Evolutionary conservation across 2,888 invertebrate genomes (phyloP).

Genomic region (Artemia sp.): DNA sequence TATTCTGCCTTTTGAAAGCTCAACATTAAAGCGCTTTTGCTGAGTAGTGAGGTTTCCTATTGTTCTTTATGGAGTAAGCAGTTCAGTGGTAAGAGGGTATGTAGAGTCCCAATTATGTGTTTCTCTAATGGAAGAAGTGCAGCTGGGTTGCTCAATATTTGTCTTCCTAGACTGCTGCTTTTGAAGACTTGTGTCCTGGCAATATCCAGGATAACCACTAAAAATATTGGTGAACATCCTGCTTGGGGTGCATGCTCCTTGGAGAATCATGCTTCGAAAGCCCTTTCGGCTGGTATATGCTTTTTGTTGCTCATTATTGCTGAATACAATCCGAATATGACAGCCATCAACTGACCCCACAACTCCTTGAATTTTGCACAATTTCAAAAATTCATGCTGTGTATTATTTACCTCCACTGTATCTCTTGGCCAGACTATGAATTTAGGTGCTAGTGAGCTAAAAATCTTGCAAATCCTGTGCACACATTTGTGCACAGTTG

Average conservation of each 20-base stretch:
- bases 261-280: conserved; percentile 20
- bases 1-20: conserved; percentile 15
- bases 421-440: not conserved
- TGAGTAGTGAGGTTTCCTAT: conserved; percentile 21
- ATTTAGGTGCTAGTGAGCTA: not conserved
- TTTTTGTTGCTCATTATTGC: not conserved
- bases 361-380: not conserved
- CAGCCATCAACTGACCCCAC: conserved; percentile 18
- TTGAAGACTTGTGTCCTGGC: conserved; percentile 25
- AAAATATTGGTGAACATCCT: conserved; percentile 23
- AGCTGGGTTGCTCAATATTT: not conserved
- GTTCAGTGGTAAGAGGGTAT: conserved; percentile 21
- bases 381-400: not conserved
- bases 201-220: conserved; percentile 25
- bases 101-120: conserved; percentile 23
- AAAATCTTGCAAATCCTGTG: not conserved
- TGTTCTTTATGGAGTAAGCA: conserved; percentile 23
- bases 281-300: conserved; percentile 21
- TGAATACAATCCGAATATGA: conserved; percentile 18
- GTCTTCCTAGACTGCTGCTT: conserved; percentile 22
- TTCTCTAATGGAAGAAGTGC: not conserved
- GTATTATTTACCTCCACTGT: not conserved
- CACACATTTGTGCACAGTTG: conserved; percentile 1
- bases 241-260: conserved; percentile 24
- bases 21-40: conserved; percentile 22